These are phyloP conservation scores for Eupithecia vulgata DNA, from an alignment of 2,888 invertebrate species.

Conservation along the genomic window DNA sequence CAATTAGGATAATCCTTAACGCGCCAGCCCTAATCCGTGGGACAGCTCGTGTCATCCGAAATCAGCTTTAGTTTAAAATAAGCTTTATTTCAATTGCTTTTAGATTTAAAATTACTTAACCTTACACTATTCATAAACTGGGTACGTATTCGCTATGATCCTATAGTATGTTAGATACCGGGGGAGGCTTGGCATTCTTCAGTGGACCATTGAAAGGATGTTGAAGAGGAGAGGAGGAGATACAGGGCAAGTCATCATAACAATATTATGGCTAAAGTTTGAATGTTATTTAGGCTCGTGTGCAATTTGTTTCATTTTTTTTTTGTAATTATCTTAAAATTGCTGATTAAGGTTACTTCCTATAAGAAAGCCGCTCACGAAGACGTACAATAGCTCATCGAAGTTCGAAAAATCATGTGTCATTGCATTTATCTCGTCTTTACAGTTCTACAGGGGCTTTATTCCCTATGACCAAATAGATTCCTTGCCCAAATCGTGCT, in stretches of 20 bases:
- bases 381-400: neutral
- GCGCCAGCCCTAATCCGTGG: slow-evolving; percentile 41
- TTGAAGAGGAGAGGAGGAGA: too few species aligned
- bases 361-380: neutral
- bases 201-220: too few species aligned
- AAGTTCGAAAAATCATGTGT: neutral
- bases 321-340: neutral
- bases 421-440: neutral
- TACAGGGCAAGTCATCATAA: too few species aligned
- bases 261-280: too few species aligned
- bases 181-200: too few species aligned
- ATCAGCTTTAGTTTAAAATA: slow-evolving; percentile 9
- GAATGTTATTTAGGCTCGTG: too few species aligned
- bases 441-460: neutral
- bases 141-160: too few species aligned
- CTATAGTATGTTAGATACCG: too few species aligned
- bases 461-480: too few species aligned
- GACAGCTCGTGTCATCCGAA: slow-evolving; percentile 21
- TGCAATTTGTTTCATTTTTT: too few species aligned
- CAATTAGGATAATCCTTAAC: slow-evolving; percentile 43
- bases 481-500: too few species aligned
- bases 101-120: neutral
- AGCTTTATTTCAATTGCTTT: slow-evolving; percentile 5
- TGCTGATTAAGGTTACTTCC: neutral
- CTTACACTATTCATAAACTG: neutral